phyloP scores from a whole-genome alignment of 1,140 invertebrate genomes.

The Diprion similis region DNA sequence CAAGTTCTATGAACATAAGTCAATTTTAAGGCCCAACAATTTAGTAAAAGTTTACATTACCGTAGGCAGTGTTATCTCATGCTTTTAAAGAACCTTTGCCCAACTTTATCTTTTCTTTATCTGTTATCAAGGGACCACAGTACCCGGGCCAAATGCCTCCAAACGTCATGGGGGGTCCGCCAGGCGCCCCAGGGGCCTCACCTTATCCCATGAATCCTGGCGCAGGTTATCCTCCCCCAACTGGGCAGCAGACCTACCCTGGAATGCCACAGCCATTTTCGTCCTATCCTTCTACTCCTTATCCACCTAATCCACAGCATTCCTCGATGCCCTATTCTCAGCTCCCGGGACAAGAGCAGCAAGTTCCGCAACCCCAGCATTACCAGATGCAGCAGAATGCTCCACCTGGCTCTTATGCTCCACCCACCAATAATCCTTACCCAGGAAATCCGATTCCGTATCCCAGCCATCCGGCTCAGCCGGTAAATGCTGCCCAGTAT shows the following conservation, averaged over 20 bases:
- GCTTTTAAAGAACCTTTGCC: too few relatives aligned
- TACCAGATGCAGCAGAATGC: constrained; percentile 19
- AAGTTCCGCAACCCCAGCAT: constrained; percentile 6
- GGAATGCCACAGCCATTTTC: constrained; percentile 50
- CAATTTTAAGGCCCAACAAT: too few relatives aligned
- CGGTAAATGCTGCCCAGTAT: constrained; percentile 20
- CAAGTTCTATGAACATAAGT: too few relatives aligned
- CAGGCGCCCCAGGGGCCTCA: constrained; percentile 51
- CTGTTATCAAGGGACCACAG: constrained; percentile 46
- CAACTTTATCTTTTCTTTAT: too few relatives aligned
- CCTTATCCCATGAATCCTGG: constrained; percentile 30
- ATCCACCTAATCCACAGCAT: constrained; percentile 14
- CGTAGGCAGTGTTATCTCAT: too few relatives aligned
- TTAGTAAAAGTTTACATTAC: too few relatives aligned
- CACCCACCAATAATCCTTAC: constrained; percentile 22
- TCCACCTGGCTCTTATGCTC: constrained; percentile 23
- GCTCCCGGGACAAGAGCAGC: neutral
- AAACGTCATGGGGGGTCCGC: constrained; percentile 52
- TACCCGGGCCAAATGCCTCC: constrained; percentile 51
- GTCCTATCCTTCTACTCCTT: constrained; percentile 25
- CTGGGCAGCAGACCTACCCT: constrained; percentile 38
- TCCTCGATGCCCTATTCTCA: constrained; percentile 22
- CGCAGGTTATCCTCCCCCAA: constrained; percentile 33
- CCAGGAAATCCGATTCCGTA: constrained; percentile 1
- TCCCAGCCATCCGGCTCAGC: constrained; percentile 21